Evolutionary conservation across 53 echinoderm and acorn worm species (phyloP), one percentile per base, ranked within the genome.

Genomic region (Pentamera pediparva): DNA sequence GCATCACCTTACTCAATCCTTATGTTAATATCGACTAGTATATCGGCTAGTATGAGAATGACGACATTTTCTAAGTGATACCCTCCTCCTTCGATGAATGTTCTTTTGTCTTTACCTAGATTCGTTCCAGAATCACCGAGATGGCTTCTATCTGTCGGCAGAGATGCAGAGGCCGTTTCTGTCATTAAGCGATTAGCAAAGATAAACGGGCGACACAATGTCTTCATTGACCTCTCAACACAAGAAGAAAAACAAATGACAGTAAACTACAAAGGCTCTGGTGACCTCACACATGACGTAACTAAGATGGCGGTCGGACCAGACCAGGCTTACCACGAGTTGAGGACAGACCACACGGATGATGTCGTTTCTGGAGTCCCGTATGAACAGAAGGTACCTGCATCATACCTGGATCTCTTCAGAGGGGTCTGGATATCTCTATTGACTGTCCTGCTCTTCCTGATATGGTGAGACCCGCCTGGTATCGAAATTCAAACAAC

Each of bases 71-170:
- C n/a, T n/a, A n/a, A n/a, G n/a, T n/a, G n/a, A n/a, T n/a, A n/a
- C n/a, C n/a, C n/a, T n/a, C n/a, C n/a, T n/a, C n/a, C n/a, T n/a
- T n/a, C n/a, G n/a, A n/a, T n/a, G n/a, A n/a, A n/a, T n/a, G n/a
- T n/a, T n/a, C n/a, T n/a, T n/a, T n/a, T n/a, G n/a, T n/a, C n/a
- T n/a, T n/a, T n/a, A n/a, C n/a, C n/a, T n/a, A 65, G 65, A 41
- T 21, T 65, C 27, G 39, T 65, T 10, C 65, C 65, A 6, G 65
- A 65, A n/a, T 65, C 65, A 15, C 65, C 65, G 27, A 65, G 65
- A 41, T 65, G 65, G 65, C 39, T 65, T 8, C 62, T 87, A 31
- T 65, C 65, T 1, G 65, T 65, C 27, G 65, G 65, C 17, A 38
- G 65, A 7, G 22, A 39, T 20, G 25, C 8, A 39, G 65, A 65